Evolutionary conservation across 2,888 invertebrate genomes (phyloP), one percentile per base, ranked within the genome.

Genomic region (Apotomis turbidana): DNA sequence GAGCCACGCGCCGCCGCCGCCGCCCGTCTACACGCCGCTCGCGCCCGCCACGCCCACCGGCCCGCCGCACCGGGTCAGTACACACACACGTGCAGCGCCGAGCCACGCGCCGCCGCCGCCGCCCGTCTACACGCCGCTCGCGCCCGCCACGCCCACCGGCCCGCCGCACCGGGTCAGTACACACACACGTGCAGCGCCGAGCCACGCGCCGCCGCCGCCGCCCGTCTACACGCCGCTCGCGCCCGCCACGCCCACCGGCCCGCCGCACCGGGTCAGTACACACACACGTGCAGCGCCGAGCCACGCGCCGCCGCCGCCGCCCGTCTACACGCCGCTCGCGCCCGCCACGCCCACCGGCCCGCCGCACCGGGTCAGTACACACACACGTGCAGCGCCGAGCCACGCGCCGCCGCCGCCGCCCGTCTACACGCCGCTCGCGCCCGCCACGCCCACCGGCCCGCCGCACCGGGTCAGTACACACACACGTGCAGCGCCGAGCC

Each of bases 131-230:
- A 90, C 94, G 0, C 94, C 94, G 67, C 86, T 93, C 71, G 94
- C 95, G 5, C 94, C 95, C 44, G 67, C 55, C 61, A 61, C 61
- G 13, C 61, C 44, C 61, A 61, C 61, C 8, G 13, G 12, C 15
- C 41, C 41, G 41, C 6, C 41, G 41, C 41, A 41, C 41, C 41
- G 41, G 41, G 41, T 41, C 5, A 41, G 41, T 41, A 27, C 27
- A 27, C 98, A 0, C 89, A 94, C 0, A 91, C 94, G 64, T 99
- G 75, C 96, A 96, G 79, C 94, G 95, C 83, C 85, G 52, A 81
- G 83, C 15, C 87, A 55, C 15, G 64, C 64, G 44, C 64, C 88
- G 10, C 90, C 87, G 3, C 90, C 93, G 58, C 94, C 95, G 1
- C 94, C 95, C n/a, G 93, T 94, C 13, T 94, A 94, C 76, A 90